These are phyloP conservation scores for Natator depressus DNA, from an alignment of 2,113 vertebrate species.

Conservation along the genomic window DNA sequence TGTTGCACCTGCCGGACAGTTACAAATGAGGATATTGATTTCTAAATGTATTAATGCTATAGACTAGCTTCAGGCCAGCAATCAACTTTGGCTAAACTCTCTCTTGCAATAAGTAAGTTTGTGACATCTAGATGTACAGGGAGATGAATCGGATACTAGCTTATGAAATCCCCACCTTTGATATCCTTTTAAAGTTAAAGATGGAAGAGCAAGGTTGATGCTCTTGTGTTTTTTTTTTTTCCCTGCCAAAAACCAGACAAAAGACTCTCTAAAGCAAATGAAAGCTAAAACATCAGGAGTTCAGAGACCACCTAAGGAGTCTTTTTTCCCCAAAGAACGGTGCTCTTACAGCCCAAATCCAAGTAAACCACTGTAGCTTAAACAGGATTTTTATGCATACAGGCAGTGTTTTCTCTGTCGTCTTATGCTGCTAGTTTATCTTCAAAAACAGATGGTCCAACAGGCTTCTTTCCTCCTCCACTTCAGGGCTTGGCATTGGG, in stretches of 20 bases:
- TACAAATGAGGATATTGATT: background rate
- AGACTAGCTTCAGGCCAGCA: background rate
- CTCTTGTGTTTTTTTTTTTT: background rate
- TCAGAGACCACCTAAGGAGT: background rate
- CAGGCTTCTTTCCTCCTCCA: background rate
- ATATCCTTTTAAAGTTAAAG: background rate
- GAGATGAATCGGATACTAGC: background rate
- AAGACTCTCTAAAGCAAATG: background rate
- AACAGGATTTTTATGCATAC: background rate
- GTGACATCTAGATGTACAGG: background rate
- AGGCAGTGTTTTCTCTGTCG: background rate
- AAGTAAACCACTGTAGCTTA: background rate
- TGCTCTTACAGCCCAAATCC: background rate
- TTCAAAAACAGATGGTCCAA: background rate
- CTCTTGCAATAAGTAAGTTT: background rate
- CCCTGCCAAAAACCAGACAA: background rate
- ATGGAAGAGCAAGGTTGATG: background rate
- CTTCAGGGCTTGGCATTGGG: background rate
- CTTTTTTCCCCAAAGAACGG: background rate
- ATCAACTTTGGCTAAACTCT: background rate
- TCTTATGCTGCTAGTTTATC: background rate
- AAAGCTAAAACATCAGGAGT: background rate
- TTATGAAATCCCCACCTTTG: background rate
- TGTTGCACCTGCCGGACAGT: constrained; percentile 9
- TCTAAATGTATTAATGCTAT: constrained; percentile 19